A percentile compares a stretch with the other conserved stretches of the same genome.
These are phyloP conservation scores for Protaetia brevitarsis DNA, from an alignment of 1,140 invertebrate genomes.

Conservation along the genomic window DNA sequence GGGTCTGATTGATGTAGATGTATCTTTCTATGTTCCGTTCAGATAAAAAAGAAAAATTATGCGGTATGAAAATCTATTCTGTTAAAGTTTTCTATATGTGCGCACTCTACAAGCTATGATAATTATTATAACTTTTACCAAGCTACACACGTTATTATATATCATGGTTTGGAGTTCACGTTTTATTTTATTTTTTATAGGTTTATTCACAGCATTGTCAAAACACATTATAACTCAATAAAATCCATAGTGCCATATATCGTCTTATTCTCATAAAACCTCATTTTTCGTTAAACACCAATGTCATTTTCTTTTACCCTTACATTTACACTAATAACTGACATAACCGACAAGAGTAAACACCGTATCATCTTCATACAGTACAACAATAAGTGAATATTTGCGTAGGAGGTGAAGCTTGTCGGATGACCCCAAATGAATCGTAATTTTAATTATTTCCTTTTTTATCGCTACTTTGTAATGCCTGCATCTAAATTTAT, in stretches of 20 bases:
- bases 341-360: no score
- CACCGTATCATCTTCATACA: no score
- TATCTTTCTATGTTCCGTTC: background rate
- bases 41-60: background rate
- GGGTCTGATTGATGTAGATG: constrained; percentile 13
- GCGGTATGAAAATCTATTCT: constrained; percentile 21
- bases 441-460: no score
- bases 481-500: no score
- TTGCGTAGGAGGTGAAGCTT: no score
- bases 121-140: constrained; percentile 21
- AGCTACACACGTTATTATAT: constrained; percentile 26
- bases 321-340: constrained; percentile 18
- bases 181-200: constrained; percentile 25
- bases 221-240: constrained; percentile 49
- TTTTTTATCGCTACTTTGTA: no score
- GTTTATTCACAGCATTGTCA: constrained; percentile 44
- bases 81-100: constrained; percentile 17
- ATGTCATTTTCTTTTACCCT: constrained; percentile 6
- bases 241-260: constrained; percentile 51
- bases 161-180: constrained; percentile 42
- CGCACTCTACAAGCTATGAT: constrained; percentile 32
- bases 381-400: no score
- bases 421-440: no score
- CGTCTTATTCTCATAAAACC: constrained; percentile 46
- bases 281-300: constrained; percentile 28